Base-by-base conservation (phyloP, 2,113 vertebrate genomes). In the Arenaria interpres region DNA sequence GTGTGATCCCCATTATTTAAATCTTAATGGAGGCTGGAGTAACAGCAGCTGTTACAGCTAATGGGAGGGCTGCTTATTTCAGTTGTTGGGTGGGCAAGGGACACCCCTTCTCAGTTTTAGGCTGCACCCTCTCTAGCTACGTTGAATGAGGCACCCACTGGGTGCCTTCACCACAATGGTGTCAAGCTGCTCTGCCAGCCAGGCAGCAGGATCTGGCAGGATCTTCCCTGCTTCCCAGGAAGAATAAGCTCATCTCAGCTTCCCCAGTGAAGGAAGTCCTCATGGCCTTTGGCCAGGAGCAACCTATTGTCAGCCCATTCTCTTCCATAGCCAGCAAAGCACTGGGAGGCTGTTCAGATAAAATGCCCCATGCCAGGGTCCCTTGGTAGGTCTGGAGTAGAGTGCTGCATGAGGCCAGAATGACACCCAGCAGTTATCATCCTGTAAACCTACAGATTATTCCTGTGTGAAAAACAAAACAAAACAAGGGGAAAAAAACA, bases 81-180 rank as follows among this genome's bases (percentile, higher is more conserved):
- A 50, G 12, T 18, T 45, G 22, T 5, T 86, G n/a, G 25, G 35
- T n/a, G 24, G 27, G 9, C 54, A 84, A 71, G 22, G 33, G 35
- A 30, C 15, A 2, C 10, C 12, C 25, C 23, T 48, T 59, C 51
- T 51, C 0, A 0, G 7, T 9, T 35, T 85, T 73, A 0, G 1
- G 60, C 39, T 1, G 4, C 39, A 57, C 12, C 18, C 8, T 45
- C 37, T 76, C 39, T 27, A 57, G 32, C 35, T 37, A 18, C 2
- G 1, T 1, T 64, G 48, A 82, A 78, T 2, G 7, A 64, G 39
- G 18, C 37, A 57, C 41, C 3, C 5, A 35, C n/a, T 80, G 24
- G 24, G 53, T 71, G 46, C 50, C 60, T 50, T 30, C 22, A 67
- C 6, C n/a, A 21, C 0, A 1, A 59, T 2, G 2, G 19, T 14